Conservation (phyloP, 2,113 vertebrate species). For the rabbit (Oryctolagus cuniculus) region mOryCun1.1 NC_091442.1:44840501-44841000, state of each 20-base stretch:
- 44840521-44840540: not conserved
- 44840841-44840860: constrained; percentile 77
- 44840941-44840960: not conserved
- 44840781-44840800: constrained; percentile 73
- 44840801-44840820: constrained; percentile 79
- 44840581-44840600: not conserved
- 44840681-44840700: constrained; percentile 15
- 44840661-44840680: not conserved
- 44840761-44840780: constrained; percentile 82
- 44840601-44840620: constrained; percentile 11
- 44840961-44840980: constrained; percentile 3
- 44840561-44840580: not conserved
- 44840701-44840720: constrained; percentile 53
- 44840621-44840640: not conserved
- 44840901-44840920: constrained; percentile 66
- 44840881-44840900: constrained; percentile 75
- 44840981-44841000: not conserved
- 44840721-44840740: constrained; percentile 47
- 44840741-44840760: constrained; percentile 62
- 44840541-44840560: not conserved
- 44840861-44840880: constrained; percentile 80
- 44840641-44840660: not conserved
- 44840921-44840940: constrained; percentile 60
- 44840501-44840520: not conserved
- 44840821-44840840: constrained; percentile 70